Evolutionary conservation across 2,797 vertebrate genomes (phyloP).

Genomic region (Zenarchopterus dispar): DNA sequence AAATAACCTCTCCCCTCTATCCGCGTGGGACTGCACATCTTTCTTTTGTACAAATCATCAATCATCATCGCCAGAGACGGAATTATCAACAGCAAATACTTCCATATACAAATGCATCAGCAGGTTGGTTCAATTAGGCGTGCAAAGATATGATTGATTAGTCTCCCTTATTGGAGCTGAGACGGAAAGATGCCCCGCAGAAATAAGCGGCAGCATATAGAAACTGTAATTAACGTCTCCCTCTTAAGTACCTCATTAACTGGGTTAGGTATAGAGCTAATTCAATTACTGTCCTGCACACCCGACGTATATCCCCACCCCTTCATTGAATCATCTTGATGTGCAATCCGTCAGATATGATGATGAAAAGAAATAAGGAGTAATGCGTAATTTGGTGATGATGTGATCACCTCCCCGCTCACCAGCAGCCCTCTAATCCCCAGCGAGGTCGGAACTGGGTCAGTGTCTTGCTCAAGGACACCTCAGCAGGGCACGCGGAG

Average conservation of each 20-base stretch:
- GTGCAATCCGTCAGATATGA: conserved; percentile 34
- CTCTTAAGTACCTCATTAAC: conserved; percentile 69
- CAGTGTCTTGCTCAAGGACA: conserved; percentile 76
- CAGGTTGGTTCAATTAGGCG: conserved; percentile 15
- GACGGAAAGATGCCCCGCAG: conserved; percentile 56
- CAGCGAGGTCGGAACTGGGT: conserved; percentile 63
- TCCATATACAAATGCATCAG: too few species aligned
- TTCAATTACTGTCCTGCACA: conserved; percentile 66
- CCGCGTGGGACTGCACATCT: conserved; percentile 6
- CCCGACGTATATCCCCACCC: conserved; percentile 28
- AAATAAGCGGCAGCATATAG: conserved; percentile 43
- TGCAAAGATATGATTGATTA: conserved; percentile 51
- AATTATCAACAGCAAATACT: too few species aligned
- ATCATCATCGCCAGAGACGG: not conserved
- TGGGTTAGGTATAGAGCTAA: conserved; percentile 60
- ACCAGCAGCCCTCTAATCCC: not conserved
- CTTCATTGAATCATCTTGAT: conserved; percentile 50
- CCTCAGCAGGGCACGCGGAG: conserved; percentile 31
- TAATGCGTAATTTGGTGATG: conserved; percentile 21
- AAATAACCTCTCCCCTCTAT: not conserved
- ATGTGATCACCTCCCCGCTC: conserved; percentile 15
- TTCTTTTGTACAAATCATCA: not conserved
- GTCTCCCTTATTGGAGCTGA: conserved; percentile 10
- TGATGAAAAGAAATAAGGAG: conserved; percentile 16
- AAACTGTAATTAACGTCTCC: conserved; percentile 68